Percentiles rank a stretch among this genome's conserved stretches.
These are phyloP conservation scores for Epinephelus awoara DNA, from an alignment of 2,797 vertebrate genomes.

Conservation along the genomic window DNA sequence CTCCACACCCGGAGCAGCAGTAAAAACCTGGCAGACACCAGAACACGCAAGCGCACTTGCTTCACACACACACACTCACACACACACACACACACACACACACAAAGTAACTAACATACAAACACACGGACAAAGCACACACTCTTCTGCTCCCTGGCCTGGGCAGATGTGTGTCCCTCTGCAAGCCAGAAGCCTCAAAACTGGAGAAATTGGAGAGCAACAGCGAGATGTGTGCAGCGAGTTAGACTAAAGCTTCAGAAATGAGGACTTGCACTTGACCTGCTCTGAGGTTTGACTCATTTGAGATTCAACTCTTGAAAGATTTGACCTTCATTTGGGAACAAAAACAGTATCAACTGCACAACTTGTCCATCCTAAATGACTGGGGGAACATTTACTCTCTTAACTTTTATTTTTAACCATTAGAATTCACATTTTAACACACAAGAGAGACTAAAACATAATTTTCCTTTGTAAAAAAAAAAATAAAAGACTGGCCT, in stretches of 20 bases:
- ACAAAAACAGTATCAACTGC: background rate
- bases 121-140: constrained; percentile 28
- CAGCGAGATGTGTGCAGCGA: constrained; percentile 15
- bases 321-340: background rate
- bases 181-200: constrained; percentile 63
- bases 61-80: constrained; percentile 8
- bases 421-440: too few species aligned
- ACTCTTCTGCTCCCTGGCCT: constrained; percentile 23
- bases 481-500: too few species aligned
- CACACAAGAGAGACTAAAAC: too few species aligned
- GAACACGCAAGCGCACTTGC: constrained; percentile 41
- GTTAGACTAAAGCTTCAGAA: constrained; percentile 1
- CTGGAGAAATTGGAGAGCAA: constrained; percentile 49
- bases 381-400: too few species aligned
- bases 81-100: background rate
- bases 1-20: constrained; percentile 61
- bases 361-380: too few species aligned
- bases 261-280: constrained; percentile 2
- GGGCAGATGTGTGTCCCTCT: constrained; percentile 43
- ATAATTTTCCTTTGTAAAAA: too few species aligned
- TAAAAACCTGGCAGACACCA: constrained; percentile 58
- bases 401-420: too few species aligned
- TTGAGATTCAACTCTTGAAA: background rate
- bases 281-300: background rate
- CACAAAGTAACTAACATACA: constrained; percentile 15